These are phyloP conservation scores for Brachionus sp. DNA, from an alignment of 1,140 invertebrate species.

Conservation along the genomic window DNA sequence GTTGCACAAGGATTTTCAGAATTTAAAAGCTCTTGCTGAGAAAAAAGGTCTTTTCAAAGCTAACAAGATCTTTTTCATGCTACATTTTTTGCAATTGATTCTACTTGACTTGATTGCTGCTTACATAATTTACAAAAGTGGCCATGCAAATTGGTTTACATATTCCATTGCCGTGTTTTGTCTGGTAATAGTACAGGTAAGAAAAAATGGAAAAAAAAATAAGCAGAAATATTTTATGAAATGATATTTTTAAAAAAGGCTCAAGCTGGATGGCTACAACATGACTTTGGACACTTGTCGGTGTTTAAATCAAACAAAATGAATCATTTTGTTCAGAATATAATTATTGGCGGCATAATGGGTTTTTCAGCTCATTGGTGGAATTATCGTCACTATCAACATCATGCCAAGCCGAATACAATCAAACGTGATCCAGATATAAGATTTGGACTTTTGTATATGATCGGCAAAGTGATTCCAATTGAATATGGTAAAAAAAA, in stretches of 20 bases:
- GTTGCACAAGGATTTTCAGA: slow-evolving; percentile 24
- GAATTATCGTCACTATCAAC: slow-evolving; percentile 58
- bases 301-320: slow-evolving; percentile 46
- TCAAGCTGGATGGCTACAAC: slow-evolving; percentile 49
- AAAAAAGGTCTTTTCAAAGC: slow-evolving; percentile 37
- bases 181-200: background rate
- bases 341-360: slow-evolving; percentile 47
- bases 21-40: background rate
- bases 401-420: slow-evolving; percentile 60
- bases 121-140: background rate
- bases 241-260: too few species aligned
- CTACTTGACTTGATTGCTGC: background rate
- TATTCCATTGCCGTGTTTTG: background rate
- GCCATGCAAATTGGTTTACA: background rate
- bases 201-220: too few species aligned
- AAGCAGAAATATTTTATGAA: too few species aligned
- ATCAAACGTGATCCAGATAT: slow-evolving; percentile 57
- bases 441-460: slow-evolving; percentile 52
- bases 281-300: slow-evolving; percentile 49
- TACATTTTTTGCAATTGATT: background rate
- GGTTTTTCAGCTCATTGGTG: slow-evolving; percentile 52
- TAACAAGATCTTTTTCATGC: background rate
- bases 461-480: slow-evolving; percentile 51
- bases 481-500: slow-evolving; percentile 41
- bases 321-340: slow-evolving; percentile 47